Base-by-base conservation (phyloP, 1,140 invertebrate species). In the Drosophila cardini region DNA sequence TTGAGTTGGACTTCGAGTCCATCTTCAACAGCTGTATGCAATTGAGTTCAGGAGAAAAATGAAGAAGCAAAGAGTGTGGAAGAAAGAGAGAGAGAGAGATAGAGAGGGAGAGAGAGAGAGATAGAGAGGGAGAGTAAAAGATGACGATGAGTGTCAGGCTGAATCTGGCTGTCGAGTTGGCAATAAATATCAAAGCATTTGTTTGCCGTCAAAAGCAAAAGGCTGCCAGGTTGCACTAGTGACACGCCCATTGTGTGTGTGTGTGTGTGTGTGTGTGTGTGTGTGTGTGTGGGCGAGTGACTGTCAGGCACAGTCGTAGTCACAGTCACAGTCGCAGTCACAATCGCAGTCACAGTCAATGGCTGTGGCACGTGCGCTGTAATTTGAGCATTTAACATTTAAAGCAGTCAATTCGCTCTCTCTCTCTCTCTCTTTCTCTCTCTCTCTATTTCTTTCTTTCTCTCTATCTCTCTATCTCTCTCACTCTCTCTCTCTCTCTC, bases 101-200 rank as follows among this genome's bases (percentile, higher is more conserved):
- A 11, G 32, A 18, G 8, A 1, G 1, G 16, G 21, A 1, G 13
- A 18, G 7, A 30, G 15, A n/a, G 36, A 5, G 5, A 9, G 15
- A n/a, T 21, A 5, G 5, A 9, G 36, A 13, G 1, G 16, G 1
- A 4, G 21, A 5, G 58, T 6, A 34, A 32, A 16, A 34, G 58
- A 16, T 36, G 50, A 53, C 58, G 70, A 15, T 60, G 46, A 53
- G 55, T 57, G 38, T 53, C 38, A 53, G 63, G n/a, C 38, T 60
- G 56, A 40, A 26, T 26, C 38, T 45, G 50, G 43, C 30, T 45
- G 57, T 60, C 42, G 60, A 60, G 58, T 64, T 75, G 76, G 82
- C 79, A 82, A 87, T 87, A 87, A 87, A 87, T 87, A 86, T 87
- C 79, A 87, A 89, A 87, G 83, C 83, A 83, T 87, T 87, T 87